Conservation (phyloP, 2,797 vertebrate species). For the Helarctos malayanus region DNA sequence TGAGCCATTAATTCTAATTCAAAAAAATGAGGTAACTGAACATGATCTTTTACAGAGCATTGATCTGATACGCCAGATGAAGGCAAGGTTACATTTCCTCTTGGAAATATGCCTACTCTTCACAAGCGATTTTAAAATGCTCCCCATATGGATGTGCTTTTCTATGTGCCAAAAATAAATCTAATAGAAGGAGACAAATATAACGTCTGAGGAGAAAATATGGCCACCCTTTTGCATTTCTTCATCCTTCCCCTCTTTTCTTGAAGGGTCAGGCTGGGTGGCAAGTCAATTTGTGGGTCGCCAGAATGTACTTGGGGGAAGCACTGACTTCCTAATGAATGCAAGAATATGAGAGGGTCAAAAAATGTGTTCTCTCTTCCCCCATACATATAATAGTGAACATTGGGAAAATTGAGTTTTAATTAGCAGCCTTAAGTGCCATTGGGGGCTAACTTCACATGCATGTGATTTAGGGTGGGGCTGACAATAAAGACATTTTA, state of each 20-base stretch:
- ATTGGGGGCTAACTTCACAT: background rate
- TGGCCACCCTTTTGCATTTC: slow-evolving; percentile 56
- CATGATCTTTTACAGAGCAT: slow-evolving; percentile 83
- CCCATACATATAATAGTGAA: background rate
- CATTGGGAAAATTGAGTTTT: slow-evolving; percentile 47
- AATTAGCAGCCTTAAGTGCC: slow-evolving; percentile 42
- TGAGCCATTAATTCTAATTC: slow-evolving; percentile 88
- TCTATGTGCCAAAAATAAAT: slow-evolving; percentile 77
- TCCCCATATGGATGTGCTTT: slow-evolving; percentile 64
- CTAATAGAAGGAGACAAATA: slow-evolving; percentile 74
- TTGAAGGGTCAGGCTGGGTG: background rate
- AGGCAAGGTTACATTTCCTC: slow-evolving; percentile 85
- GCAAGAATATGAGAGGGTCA: background rate
- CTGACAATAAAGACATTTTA: slow-evolving; percentile 40
- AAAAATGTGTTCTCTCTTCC: slow-evolving; percentile 1
- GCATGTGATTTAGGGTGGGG: background rate
- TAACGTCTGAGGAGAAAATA: slow-evolving; percentile 75
- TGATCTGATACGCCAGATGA: slow-evolving; percentile 84
- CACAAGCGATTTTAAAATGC: slow-evolving; percentile 80
- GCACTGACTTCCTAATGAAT: slow-evolving; percentile 47
- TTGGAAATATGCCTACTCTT: slow-evolving; percentile 82
- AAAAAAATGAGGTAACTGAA: slow-evolving; percentile 85
- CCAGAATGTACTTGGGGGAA: background rate
- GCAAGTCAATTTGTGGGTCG: background rate
- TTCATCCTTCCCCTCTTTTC: slow-evolving; percentile 42